A percentile compares a stretch with the other conserved stretches of the same genome.
Evolutionary conservation across 2,888 invertebrate species (phyloP).

Genomic region (Oligia latruncula): DNA sequence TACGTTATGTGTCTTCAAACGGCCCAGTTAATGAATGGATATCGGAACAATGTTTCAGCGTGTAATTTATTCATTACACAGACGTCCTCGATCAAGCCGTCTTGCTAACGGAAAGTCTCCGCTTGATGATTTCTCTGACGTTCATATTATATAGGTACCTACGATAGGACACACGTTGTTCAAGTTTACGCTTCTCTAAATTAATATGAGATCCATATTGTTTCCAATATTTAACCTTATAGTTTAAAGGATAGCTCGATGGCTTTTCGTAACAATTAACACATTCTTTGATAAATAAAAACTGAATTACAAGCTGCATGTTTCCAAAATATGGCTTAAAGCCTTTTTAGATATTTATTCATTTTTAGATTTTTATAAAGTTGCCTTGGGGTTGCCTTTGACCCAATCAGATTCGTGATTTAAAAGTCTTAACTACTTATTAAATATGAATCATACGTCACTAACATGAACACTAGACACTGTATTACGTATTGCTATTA

Average conservation of each 20-base stretch:
- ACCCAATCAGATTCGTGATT: not conserved
- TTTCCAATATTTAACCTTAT: constrained; percentile 20
- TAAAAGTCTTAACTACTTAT: not conserved
- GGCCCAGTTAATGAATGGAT: constrained; percentile 85
- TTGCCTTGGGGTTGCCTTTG: not conserved
- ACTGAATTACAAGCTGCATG: not conserved
- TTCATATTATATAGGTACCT: constrained; percentile 50
- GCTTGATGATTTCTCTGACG: constrained; percentile 80
- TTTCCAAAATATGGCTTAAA: not conserved
- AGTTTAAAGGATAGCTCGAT: constrained; percentile 4
- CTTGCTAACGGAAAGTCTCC: constrained; percentile 86
- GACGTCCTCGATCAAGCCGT: constrained; percentile 87
- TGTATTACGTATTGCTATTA: not conserved
- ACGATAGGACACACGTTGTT: constrained; percentile 61
- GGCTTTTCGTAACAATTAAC: constrained; percentile 1
- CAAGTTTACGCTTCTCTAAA: constrained; percentile 57
- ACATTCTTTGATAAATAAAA: not conserved
- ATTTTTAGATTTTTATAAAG: constrained; percentile 13
- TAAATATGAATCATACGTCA: not conserved
- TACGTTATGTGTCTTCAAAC: constrained; percentile 74
- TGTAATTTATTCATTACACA: constrained; percentile 90
- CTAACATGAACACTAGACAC: not conserved
- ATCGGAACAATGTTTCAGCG: constrained; percentile 89
- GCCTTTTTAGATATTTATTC: not conserved
- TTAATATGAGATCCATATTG: constrained; percentile 19